Percentiles rank a stretch among this genome's conserved stretches.
phyloP scores from a whole-genome alignment of 2,797 vertebrate species.

The Gorsachius magnificus region DNA sequence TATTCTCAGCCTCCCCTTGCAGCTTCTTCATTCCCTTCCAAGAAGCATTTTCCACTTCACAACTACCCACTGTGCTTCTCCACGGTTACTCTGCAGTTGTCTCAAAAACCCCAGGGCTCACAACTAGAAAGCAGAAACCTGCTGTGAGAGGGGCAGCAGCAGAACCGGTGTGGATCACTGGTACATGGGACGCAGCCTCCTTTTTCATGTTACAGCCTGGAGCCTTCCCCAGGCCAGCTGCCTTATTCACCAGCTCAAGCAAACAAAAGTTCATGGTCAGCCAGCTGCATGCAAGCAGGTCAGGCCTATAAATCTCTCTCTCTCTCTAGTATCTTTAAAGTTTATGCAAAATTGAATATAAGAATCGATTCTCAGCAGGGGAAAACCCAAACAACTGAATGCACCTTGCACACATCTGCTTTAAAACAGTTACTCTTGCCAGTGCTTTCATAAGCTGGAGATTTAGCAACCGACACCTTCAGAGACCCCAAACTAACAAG shows the following conservation, averaged over 20 bases:
- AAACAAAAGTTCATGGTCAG: not conserved
- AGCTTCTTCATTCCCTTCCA: not conserved
- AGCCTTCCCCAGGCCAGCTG: not conserved
- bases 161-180: rapidly evolving
- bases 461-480: not conserved
- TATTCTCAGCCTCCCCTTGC: not conserved
- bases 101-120: not conserved
- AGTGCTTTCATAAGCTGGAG: not conserved
- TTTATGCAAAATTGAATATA: not conserved
- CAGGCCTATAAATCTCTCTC: not conserved
- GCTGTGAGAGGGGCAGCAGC: not conserved
- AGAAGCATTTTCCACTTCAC: not conserved
- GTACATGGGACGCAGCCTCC: not conserved
- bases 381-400: not conserved
- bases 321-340: not conserved
- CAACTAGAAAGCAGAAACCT: not conserved
- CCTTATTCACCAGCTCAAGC: not conserved
- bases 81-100: not conserved
- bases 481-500: not conserved
- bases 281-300: not conserved
- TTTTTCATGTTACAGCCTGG: not conserved
- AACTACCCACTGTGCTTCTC: not conserved
- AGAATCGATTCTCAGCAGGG: not conserved
- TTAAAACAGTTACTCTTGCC: not conserved
- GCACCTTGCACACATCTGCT: not conserved